Percentiles rank a stretch among this genome's conserved stretches.
phyloP scores from a whole-genome alignment of 2,888 invertebrate species.

The Orchesella flavescens region DNA sequence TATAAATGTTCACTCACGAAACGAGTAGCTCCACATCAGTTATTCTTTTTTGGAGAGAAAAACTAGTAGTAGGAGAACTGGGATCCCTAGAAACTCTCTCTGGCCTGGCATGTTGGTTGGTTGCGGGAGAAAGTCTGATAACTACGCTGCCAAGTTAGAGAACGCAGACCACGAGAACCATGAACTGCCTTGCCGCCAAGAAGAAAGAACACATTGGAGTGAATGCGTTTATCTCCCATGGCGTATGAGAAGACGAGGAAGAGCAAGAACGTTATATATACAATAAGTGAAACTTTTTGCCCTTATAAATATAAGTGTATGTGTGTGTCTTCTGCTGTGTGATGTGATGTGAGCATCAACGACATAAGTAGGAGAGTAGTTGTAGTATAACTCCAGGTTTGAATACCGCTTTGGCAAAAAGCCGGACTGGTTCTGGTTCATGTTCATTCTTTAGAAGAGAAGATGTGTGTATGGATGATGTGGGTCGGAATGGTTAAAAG shows the following conservation, averaged over 20 bases:
- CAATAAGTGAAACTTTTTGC: background rate
- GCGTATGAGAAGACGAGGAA: no score
- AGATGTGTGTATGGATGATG: constrained; percentile 40
- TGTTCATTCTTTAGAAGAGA: background rate
- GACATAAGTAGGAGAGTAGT: background rate
- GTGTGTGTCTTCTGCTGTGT: constrained; percentile 4
- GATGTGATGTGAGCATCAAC: constrained; percentile 15
- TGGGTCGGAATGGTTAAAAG: constrained; percentile 56
- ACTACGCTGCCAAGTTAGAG: background rate
- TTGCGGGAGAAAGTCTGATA: background rate
- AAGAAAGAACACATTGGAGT: background rate
- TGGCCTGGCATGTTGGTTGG: background rate
- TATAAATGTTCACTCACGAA: background rate
- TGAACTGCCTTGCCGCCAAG: constrained; percentile 34
- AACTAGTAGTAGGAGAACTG: no score
- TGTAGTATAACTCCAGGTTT: background rate
- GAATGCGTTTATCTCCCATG: constrained; percentile 3
- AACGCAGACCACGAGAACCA: background rate
- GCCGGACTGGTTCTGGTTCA: background rate
- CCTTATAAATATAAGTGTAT: background rate
- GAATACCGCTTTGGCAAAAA: background rate
- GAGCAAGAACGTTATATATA: no score
- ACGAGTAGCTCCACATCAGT: no score
- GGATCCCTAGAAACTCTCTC: no score
- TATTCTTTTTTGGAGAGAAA: no score